Base-by-base conservation (phyloP, 2,888 invertebrate species). In the Pristionchus arcanus region DNA sequence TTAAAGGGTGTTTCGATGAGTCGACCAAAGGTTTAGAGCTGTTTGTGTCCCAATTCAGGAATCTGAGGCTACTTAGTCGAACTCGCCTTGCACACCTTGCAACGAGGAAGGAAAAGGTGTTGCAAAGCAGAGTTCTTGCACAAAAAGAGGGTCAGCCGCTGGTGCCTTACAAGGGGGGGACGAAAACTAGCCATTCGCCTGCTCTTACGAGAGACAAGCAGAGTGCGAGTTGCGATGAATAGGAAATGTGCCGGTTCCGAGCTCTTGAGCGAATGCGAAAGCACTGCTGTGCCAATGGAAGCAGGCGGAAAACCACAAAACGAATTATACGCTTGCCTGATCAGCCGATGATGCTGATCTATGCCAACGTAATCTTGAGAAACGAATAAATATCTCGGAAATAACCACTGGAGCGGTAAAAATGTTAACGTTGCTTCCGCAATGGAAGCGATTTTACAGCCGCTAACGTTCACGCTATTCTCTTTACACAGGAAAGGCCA, bases 231-330 rank as follows among this genome's bases (percentile, higher is more conserved):
- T 74, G 74, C 25, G 34, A 74, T 74, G 74, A 74, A 74, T 74
- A 37, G 74, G 74, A 74, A 74, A 34, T 37, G 34, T 42, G 74
- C 74, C 74, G 74, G 74, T 74, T 74, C 74, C 74, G 74, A 74
- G 74, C 74, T 74, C 74, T 74, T 74, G 74, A 74, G 21, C 37
- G 74, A 21, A 19, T 19, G 25, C 7, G 37, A 74, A 74, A 71
- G 71, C 71, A 71, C 7, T 11, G 28, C 25, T 63, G 7, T 71
- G 68, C 68, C 31, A 31, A 37, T 9, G 34, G 19, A 34, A 37
- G 74, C 7, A 28, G 4, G 68, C n/a, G 68, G 34, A 74, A 34
- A 74, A 9, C 74, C 37, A 19, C 37, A 37, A 74, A 34, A 74
- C 31, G 37, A 31, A 28, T 71, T 71, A 71, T 71, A 34, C n/a